Evolutionary conservation across 2,113 vertebrate genomes (phyloP).

Genomic region (Hippocampus abdominalis): DNA sequence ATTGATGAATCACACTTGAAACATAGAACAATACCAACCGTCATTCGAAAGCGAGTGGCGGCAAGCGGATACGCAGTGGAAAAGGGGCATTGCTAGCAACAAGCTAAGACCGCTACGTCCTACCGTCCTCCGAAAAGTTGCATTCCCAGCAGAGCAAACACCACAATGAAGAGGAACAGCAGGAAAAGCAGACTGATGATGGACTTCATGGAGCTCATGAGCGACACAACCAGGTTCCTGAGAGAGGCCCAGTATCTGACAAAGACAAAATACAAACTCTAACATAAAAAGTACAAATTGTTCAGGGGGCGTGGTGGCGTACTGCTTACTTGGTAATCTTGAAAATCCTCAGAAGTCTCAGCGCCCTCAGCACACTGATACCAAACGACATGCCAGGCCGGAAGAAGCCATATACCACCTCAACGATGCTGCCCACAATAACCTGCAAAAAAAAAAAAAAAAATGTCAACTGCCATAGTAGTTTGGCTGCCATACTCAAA

Average conservation of each 20-base stretch:
- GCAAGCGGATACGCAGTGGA: not conserved
- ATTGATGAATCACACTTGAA: no score
- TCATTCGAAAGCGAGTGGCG: not conserved
- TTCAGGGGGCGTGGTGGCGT: not conserved
- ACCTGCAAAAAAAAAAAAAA: conserved; percentile 72
- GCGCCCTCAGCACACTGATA: conserved; percentile 92
- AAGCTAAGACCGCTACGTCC: not conserved
- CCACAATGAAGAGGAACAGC: conserved; percentile 78
- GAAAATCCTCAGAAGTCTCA: conserved; percentile 93
- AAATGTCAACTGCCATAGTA: no score
- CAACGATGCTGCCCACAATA: conserved; percentile 95
- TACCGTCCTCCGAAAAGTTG: conserved; percentile 78
- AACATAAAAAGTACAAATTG: not conserved
- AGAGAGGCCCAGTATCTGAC: conserved; percentile 77
- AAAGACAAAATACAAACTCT: conserved; percentile 4
- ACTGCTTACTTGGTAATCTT: conserved; percentile 92
- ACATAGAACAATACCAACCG: no score
- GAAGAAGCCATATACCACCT: conserved; percentile 97
- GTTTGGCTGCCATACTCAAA: no score
- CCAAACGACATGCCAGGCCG: conserved; percentile 95
- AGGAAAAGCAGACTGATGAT: conserved; percentile 79
- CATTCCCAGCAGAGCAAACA: conserved; percentile 78
- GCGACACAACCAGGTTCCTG: conserved; percentile 77
- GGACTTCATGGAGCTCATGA: conserved; percentile 83
- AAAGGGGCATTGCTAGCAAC: not conserved